Evolutionary conservation across 2,797 vertebrate species (phyloP).

Genomic region (Acestrorhynchus altus): DNA sequence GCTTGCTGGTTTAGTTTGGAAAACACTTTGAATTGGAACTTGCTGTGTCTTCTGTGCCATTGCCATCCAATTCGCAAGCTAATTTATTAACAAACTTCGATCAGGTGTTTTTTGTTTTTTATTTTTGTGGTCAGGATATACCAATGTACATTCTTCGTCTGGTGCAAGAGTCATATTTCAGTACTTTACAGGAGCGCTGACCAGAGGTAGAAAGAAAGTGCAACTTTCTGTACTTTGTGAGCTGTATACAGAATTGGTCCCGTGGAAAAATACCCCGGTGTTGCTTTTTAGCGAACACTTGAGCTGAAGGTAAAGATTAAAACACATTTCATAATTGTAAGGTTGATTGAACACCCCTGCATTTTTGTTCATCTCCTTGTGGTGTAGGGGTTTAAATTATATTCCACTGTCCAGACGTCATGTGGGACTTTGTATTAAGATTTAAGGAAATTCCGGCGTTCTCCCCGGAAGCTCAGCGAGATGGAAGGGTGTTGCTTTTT

Average conservation of each 20-base stretch:
- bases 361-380: not conserved
- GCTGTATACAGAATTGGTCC: not conserved
- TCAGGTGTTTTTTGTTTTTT: constrained; percentile 36
- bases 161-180: constrained; percentile 54
- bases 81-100: constrained; percentile 40
- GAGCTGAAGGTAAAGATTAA: constrained; percentile 38
- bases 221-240: constrained; percentile 45
- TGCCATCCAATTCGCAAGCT: constrained; percentile 24
- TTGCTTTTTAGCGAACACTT: constrained; percentile 21
- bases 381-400: constrained; percentile 24
- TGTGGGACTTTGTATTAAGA: constrained; percentile 54
- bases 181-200: constrained; percentile 52
- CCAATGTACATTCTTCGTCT: constrained; percentile 21
- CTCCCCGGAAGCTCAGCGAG: constrained; percentile 52
- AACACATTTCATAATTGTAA: constrained; percentile 39
- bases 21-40: constrained; percentile 32
- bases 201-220: constrained; percentile 2
- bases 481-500: constrained; percentile 39
- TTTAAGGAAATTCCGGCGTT: constrained; percentile 52
- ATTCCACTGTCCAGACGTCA: constrained; percentile 40
- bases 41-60: constrained; percentile 48
- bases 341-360: not conserved
- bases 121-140: constrained; percentile 23
- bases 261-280: not conserved
- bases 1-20: constrained; percentile 46